Conservation (phyloP, 2,113 vertebrate genomes). For the Octodon degus region DNA sequence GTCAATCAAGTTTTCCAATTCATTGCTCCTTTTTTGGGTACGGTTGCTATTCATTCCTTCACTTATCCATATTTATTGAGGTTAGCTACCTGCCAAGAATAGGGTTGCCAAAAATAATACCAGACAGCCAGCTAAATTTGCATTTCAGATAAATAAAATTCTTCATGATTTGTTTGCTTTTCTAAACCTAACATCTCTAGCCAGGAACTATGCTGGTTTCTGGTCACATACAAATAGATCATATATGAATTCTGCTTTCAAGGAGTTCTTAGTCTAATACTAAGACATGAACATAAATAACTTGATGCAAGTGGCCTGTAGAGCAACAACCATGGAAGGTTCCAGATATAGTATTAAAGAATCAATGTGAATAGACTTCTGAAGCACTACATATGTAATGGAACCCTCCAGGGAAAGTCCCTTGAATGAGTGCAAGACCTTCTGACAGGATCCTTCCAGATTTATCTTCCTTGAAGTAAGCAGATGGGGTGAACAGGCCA, state of each 20-base stretch:
- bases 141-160: conserved; percentile 38
- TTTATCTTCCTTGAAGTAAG: conserved; percentile 36
- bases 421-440: not conserved
- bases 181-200: not conserved
- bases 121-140: not conserved
- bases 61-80: not conserved
- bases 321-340: not conserved
- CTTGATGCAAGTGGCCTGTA: not conserved
- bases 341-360: conserved; percentile 18
- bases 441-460: conserved; percentile 2
- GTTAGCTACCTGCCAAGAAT: not conserved
- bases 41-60: not conserved
- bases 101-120: not conserved
- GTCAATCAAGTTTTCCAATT: not conserved
- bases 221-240: not conserved
- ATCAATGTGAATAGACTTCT: conserved; percentile 1
- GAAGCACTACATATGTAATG: not conserved
- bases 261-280: conserved; percentile 11
- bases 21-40: not conserved
- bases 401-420: not conserved
- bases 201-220: not conserved
- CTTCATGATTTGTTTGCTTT: not conserved
- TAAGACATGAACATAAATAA: conserved; percentile 1
- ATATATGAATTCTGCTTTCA: conserved; percentile 3
- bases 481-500: not conserved